A percentile compares a stretch with the other conserved stretches of the same genome.
Evolutionary conservation across 2,888 invertebrate species (phyloP).

Genomic region (Lydus trimaculatus): DNA sequence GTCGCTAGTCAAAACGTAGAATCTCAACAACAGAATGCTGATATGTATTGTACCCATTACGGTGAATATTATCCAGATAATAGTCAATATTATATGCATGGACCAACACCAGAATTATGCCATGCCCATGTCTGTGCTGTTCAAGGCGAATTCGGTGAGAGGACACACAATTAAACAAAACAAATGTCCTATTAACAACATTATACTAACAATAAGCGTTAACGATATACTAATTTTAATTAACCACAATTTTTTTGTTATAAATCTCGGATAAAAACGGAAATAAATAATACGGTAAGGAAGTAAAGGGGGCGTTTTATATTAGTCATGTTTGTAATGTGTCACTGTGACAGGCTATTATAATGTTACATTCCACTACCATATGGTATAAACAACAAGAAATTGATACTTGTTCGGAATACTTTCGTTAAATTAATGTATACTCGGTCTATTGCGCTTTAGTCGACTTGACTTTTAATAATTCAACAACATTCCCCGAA

Average conservation of each 20-base stretch:
- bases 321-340: not conserved
- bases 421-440: not conserved
- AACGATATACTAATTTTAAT: not conserved
- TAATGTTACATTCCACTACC: too few relatives aligned
- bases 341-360: slow-evolving; percentile 1
- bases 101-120: slow-evolving; percentile 64
- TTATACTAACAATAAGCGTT: not conserved
- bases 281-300: not conserved
- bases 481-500: too few relatives aligned
- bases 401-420: not conserved
- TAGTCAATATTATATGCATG: slow-evolving; percentile 61
- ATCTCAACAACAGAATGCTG: slow-evolving; percentile 54
- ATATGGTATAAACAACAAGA: not conserved
- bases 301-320: not conserved
- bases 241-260: not conserved
- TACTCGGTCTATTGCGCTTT: not conserved
- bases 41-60: slow-evolving; percentile 61
- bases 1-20: slow-evolving; percentile 61
- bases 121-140: slow-evolving; percentile 76
- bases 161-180: slow-evolving; percentile 42
- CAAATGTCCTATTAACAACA: not conserved
- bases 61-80: slow-evolving; percentile 68
- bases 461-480: not conserved
- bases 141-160: slow-evolving; percentile 78
- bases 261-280: not conserved